Base-by-base conservation (phyloP, 2,797 vertebrate species). In the Acestrorhynchus altus region DNA sequence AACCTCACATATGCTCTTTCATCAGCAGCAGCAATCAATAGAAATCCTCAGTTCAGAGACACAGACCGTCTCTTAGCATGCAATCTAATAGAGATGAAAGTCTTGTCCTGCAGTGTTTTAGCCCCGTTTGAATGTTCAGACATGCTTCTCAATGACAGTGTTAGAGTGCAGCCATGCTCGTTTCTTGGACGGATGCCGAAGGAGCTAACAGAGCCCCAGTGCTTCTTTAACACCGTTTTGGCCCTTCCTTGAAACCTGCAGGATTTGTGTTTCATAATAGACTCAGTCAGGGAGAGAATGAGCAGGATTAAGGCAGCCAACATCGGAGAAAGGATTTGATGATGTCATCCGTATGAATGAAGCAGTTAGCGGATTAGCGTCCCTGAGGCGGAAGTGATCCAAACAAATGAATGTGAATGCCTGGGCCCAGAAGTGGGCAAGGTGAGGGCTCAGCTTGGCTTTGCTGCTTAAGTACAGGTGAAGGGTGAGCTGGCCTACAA, bases 311-410 rank as follows among this genome's bases (percentile, higher is more conserved):
- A 94, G 90, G 84, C 83, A 92, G 91, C 91, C 92, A 91, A 91
- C 90, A 87, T 91, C 88, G 83, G 87, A 79, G 83, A 82, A 90
- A 85, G 90, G 91, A 93, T 93, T 93, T 93, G 91, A 92, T 93
- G 92, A 94, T 93, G 93, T 93, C 92, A 93, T 91, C 89, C 88
- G 86, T 93, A 88, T 93, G 92, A 93, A 94, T 92, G 90, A 92
- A 92, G 83, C 90, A 90, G 93, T 95, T 93, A 92, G 92, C 87
- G 86, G 92, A 92, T 89, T 92, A 94, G 90, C 87, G 77, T 39
- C 81, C 72, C 77, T 0, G 46, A 91, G 92, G 88, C 89, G 88
- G 90, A 92, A 92, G 86, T 69, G 87, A 92, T 91, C 91, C 87
- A 91, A 92, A 92, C 87, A 89, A 92, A 90, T 89, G 85, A 88